These are phyloP conservation scores for Dermatemys mawii DNA, from an alignment of 2,113 vertebrate genomes.

Conservation along the genomic window DNA sequence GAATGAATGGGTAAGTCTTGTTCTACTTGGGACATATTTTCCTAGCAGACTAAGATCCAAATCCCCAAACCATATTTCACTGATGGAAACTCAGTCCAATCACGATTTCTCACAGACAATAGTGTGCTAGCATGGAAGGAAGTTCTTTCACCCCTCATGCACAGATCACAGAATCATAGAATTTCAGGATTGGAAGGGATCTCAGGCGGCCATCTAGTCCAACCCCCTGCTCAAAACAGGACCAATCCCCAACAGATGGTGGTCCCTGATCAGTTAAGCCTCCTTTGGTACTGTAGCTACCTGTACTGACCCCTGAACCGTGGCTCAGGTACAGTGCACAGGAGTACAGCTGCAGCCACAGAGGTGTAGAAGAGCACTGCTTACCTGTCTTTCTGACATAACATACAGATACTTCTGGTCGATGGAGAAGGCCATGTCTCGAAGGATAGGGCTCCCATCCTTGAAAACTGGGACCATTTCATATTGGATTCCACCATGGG, in stretches of 20 bases:
- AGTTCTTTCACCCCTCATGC: not conserved
- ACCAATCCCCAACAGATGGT: too few relatives aligned
- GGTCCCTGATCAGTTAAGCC: not conserved
- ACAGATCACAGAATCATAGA: too few relatives aligned
- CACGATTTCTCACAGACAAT: not conserved
- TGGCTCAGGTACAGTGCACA: fast-evolving
- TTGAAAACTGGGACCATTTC: slow-evolving; percentile 91
- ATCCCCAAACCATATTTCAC: not conserved
- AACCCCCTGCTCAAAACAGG: too few relatives aligned
- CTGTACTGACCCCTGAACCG: fast-evolving
- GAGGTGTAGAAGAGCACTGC: not conserved
- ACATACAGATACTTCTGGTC: slow-evolving; percentile 92
- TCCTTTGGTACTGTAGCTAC: fast-evolving
- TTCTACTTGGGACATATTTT: not conserved
- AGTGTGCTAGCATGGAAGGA: not conserved
- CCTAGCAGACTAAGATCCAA: not conserved
- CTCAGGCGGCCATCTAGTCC: too few relatives aligned
- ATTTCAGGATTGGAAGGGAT: too few relatives aligned
- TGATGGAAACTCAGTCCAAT: not conserved
- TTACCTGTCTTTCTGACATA: slow-evolving; percentile 97
- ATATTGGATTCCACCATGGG: slow-evolving; percentile 92
- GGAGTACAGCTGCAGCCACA: fast-evolving
- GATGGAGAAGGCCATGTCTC: slow-evolving; percentile 95
- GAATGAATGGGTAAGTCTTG: fast-evolving
- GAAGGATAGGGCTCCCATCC: slow-evolving; percentile 90